A percentile compares a stretch with the other conserved stretches of the same genome.
phyloP scores from a whole-genome alignment of 2,113 vertebrate genomes.

The Pterocles gutturalis region DNA sequence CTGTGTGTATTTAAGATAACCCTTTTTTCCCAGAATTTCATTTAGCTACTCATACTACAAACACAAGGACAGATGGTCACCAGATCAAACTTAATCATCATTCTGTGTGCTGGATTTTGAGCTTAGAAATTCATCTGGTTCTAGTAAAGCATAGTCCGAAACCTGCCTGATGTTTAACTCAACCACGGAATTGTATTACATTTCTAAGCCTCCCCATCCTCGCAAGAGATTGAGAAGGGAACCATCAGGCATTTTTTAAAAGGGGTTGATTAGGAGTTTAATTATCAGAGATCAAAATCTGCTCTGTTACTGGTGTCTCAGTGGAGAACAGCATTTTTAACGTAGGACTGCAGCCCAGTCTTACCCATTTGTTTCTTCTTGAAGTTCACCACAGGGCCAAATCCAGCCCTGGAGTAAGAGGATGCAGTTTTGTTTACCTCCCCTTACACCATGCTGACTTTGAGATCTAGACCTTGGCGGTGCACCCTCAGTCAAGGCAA shows the following conservation, averaged over 20 bases:
- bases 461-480: not conserved
- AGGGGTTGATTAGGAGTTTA: constrained; percentile 46
- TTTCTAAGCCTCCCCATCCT: constrained; percentile 58
- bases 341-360: not conserved
- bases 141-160: constrained; percentile 62
- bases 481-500: not conserved
- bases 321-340: constrained; percentile 13
- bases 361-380: constrained; percentile 7
- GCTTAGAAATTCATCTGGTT: constrained; percentile 74
- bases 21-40: constrained; percentile 55
- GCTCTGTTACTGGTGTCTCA: not conserved
- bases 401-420: not conserved
- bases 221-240: constrained; percentile 26
- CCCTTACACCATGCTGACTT: not conserved
- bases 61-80: constrained; percentile 71
- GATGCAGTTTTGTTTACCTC: constrained; percentile 8
- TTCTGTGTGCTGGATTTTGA: constrained; percentile 63
- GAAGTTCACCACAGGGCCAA: constrained; percentile 1
- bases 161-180: constrained; percentile 66
- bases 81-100: constrained; percentile 72
- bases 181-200: constrained; percentile 57
- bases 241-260: not conserved
- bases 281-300: constrained; percentile 42
- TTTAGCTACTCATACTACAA: constrained; percentile 68
- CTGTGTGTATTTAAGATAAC: constrained; percentile 60